Conservation (phyloP, 53 echinoderm and acorn worm genomes). For the Echinometra lucunter region DNA sequence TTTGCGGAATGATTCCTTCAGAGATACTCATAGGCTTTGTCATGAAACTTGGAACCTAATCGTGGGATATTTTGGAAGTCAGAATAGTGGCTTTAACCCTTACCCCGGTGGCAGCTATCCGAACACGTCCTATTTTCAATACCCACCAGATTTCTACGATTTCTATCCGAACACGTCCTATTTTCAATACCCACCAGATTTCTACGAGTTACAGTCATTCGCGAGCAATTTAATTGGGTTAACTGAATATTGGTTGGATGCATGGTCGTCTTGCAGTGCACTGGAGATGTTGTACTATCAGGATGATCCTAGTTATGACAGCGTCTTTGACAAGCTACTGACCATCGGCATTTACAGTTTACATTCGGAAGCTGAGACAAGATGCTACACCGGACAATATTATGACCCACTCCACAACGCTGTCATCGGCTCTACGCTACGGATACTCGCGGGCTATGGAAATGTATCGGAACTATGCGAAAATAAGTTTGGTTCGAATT, state of each 20-base stretch:
- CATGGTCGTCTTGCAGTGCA: background rate
- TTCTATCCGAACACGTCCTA: background rate
- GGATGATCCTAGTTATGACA: too few relatives aligned
- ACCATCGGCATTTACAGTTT: background rate
- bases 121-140: too few relatives aligned
- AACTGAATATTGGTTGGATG: background rate
- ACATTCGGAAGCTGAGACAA: background rate
- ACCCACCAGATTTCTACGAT: background rate
- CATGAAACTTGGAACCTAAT: background rate
- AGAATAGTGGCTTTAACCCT: background rate
- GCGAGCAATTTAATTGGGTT: background rate
- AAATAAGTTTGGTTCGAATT: background rate
- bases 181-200: constrained; percentile 2
- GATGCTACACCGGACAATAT: background rate
- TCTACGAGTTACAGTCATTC: background rate
- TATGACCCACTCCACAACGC: background rate
- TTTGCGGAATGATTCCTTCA: background rate
- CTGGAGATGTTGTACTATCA: background rate
- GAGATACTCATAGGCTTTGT: background rate
- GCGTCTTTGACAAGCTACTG: background rate
- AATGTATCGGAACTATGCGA: background rate
- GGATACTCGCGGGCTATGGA: background rate
- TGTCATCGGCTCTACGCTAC: background rate
- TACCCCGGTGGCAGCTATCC: background rate
- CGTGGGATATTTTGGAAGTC: background rate